Conservation (phyloP, 2,797 vertebrate genomes). For the Benthosema pterotum region DNA sequence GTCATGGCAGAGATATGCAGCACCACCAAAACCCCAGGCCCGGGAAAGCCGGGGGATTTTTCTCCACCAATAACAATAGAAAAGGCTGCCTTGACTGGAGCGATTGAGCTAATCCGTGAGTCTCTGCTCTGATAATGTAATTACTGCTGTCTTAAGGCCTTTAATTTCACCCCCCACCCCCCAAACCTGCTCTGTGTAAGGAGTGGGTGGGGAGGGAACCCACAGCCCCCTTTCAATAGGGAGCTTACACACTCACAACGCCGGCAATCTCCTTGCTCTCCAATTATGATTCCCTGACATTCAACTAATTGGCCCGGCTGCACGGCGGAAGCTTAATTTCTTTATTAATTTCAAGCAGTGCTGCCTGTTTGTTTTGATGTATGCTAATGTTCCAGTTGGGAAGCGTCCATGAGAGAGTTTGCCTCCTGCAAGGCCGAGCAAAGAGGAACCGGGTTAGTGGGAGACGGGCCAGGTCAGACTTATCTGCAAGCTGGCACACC, state of each 20-base stretch:
- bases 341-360: conserved; percentile 92
- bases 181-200: conserved; percentile 86
- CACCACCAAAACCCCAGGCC: conserved; percentile 89
- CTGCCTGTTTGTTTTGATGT: conserved; percentile 89
- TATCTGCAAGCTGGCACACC: conserved; percentile 80
- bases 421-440: conserved; percentile 71
- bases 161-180: conserved; percentile 88
- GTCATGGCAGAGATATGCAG: conserved; percentile 92
- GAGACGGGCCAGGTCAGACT: conserved; percentile 78
- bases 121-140: conserved; percentile 99
- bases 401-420: conserved; percentile 74
- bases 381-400: conserved; percentile 84
- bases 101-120: conserved; percentile 99
- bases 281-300: conserved; percentile 99
- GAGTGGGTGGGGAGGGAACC: conserved; percentile 64
- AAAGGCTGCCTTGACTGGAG: conserved; percentile 94
- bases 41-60: conserved; percentile 94
- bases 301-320: conserved; percentile 99
- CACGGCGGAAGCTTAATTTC: conserved; percentile 96
- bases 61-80: conserved; percentile 94
- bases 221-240: conserved; percentile 86
- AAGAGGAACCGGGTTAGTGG: conserved; percentile 64
- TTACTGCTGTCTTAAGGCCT: conserved; percentile 99
- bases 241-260: conserved; percentile 90
- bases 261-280: conserved; percentile 91